Conservation (phyloP, 2,888 invertebrate genomes). For the Drosophila nr. fundita region DNA sequence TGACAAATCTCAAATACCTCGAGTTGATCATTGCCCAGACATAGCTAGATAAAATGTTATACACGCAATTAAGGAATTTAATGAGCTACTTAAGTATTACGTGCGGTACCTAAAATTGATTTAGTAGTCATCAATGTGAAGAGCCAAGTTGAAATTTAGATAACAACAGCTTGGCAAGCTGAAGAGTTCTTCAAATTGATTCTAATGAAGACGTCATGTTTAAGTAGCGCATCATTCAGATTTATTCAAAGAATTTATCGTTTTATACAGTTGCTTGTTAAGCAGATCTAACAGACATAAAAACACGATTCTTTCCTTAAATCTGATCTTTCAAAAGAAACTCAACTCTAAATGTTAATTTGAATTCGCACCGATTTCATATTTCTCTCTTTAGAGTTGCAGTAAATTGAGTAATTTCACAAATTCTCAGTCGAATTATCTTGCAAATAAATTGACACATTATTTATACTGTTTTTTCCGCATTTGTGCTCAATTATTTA, state of each 20-base stretch:
- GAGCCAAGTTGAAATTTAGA: not conserved
- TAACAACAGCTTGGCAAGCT: not conserved
- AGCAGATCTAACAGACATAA: not conserved
- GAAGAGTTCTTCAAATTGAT: not conserved
- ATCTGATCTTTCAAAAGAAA: not conserved
- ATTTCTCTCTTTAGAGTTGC: not conserved
- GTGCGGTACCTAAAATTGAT: conserved; percentile 12
- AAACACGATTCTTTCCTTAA: not conserved
- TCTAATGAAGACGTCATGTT: not conserved
- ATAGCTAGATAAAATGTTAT: conserved; percentile 7
- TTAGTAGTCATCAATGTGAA: conserved; percentile 11
- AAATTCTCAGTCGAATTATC: not conserved
- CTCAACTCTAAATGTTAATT: not conserved
- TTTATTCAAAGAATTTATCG: not conserved
- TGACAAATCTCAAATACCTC: conserved; percentile 4
- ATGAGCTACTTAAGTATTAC: conserved; percentile 29
- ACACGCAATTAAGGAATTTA: conserved; percentile 24
- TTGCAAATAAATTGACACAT: conserved; percentile 25
- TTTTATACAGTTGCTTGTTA: not conserved
- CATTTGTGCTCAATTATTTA: conserved; percentile 48
- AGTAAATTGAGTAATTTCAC: not conserved
- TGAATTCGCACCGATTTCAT: not conserved
- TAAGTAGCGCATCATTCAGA: not conserved
- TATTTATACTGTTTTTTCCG: conserved; percentile 15
- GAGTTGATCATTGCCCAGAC: conserved; percentile 30